phyloP scores from a whole-genome alignment of 2,797 vertebrate genomes.

The Enteromius mattozi region DNA sequence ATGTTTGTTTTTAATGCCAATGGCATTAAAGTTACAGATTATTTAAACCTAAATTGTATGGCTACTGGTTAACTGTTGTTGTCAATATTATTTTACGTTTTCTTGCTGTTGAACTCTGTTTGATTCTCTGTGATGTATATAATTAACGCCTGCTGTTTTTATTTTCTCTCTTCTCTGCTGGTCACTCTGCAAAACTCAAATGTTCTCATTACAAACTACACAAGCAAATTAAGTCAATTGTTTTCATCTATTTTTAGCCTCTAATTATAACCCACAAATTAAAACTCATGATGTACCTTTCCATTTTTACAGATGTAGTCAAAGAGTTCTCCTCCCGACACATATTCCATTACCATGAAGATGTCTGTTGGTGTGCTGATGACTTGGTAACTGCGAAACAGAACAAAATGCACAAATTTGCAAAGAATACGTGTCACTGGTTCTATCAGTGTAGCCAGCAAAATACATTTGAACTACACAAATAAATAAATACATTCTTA shows the following conservation, averaged over 20 bases:
- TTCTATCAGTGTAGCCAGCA: neutral
- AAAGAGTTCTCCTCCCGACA: constrained; percentile 97
- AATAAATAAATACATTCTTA: neutral
- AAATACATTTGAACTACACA: neutral
- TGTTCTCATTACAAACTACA: neutral
- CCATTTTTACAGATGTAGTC: constrained; percentile 99
- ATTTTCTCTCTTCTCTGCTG: neutral
- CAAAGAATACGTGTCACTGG: neutral
- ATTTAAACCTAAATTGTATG: neutral
- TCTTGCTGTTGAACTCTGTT: neutral
- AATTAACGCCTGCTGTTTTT: too few relatives aligned
- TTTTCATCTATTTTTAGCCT: neutral
- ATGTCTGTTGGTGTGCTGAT: constrained; percentile 99
- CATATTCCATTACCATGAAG: constrained; percentile 99
- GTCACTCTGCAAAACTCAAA: neutral
- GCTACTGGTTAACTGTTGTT: neutral
- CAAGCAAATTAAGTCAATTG: neutral
- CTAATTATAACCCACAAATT: neutral
- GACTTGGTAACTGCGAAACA: constrained; percentile 91
- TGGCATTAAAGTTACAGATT: neutral
- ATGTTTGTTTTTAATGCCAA: neutral
- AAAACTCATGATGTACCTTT: constrained; percentile 80
- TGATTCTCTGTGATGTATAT: neutral
- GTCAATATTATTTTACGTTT: neutral
- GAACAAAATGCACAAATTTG: constrained; percentile 27